phyloP scores from a whole-genome alignment of 2,888 invertebrate species.

The Therioaphis trifolii region DNA sequence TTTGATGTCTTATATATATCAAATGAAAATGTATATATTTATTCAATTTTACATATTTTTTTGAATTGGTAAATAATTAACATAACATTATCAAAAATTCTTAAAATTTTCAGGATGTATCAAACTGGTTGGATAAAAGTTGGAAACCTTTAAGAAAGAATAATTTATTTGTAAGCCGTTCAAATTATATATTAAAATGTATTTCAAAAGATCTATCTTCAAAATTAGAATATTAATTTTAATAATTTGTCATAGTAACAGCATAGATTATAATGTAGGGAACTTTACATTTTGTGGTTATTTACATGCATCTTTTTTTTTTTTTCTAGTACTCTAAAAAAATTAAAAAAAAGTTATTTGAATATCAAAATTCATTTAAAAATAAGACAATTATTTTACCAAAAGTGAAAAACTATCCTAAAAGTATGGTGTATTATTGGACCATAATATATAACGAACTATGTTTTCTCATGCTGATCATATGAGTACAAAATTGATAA shows the following conservation, averaged over 20 bases:
- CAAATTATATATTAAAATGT: conserved; percentile 43
- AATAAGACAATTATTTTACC: neutral
- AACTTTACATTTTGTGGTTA: conserved; percentile 20
- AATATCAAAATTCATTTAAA: neutral
- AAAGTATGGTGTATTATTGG: neutral
- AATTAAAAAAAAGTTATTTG: conserved; percentile 3
- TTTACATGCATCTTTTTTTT: neutral
- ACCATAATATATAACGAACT: neutral
- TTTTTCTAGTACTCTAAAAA: neutral
- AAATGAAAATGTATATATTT: too few relatives aligned
- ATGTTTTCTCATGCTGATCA: neutral
- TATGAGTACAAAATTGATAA: neutral
- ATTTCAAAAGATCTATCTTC: conserved; percentile 48
- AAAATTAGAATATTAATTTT: conserved; percentile 10
- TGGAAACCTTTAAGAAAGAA: conserved; percentile 73
- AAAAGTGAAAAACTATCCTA: neutral
- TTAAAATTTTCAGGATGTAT: conserved; percentile 73
- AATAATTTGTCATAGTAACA: neutral
- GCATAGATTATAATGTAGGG: neutral
- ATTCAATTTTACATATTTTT: too few relatives aligned
- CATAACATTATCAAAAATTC: too few relatives aligned
- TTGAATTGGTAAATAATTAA: too few relatives aligned
- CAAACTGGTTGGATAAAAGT: conserved; percentile 71
- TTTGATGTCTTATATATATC: too few relatives aligned
- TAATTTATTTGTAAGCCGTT: conserved; percentile 68